Conservation (phyloP, 2,888 invertebrate genomes). For the Caenorhabditis macrosperma region DNA sequence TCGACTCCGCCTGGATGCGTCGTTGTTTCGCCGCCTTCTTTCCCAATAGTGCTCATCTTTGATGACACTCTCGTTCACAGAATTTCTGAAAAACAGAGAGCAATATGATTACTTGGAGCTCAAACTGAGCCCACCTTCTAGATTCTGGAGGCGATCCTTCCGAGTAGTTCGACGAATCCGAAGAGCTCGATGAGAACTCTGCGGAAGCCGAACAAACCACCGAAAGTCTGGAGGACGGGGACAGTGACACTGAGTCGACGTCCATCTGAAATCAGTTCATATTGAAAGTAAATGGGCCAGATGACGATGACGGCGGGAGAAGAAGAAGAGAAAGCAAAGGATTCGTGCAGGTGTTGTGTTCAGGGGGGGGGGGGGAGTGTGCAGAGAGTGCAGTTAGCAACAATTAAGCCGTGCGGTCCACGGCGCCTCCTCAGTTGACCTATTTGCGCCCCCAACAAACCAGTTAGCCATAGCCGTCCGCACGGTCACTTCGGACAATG, state of each 20-base stretch:
- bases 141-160: slow-evolving; percentile 71
- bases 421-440: slow-evolving; percentile 58
- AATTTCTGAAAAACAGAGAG: slow-evolving; percentile 51
- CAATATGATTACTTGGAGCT: neutral
- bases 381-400: slow-evolving; percentile 52
- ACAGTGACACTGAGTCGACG: slow-evolving; percentile 66
- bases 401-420: slow-evolving; percentile 49
- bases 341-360: slow-evolving; percentile 38
- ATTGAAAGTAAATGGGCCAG: neutral
- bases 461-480: slow-evolving; percentile 52
- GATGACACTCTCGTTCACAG: slow-evolving; percentile 64
- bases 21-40: slow-evolving; percentile 71
- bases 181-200: slow-evolving; percentile 70
- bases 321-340: slow-evolving; percentile 17
- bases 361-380: slow-evolving; percentile 5
- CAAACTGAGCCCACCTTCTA: slow-evolving; percentile 18
- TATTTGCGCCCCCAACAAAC: slow-evolving; percentile 54
- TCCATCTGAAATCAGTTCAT: slow-evolving; percentile 60
- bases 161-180: slow-evolving; percentile 69
- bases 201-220: slow-evolving; percentile 69
- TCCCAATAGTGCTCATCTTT: slow-evolving; percentile 85
- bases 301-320: neutral
- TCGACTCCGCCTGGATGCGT: slow-evolving; percentile 64
- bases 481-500: slow-evolving; percentile 51
- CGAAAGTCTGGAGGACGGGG: slow-evolving; percentile 67